A percentile compares a stretch with the other conserved stretches of the same genome.
Evolutionary conservation across 1,140 invertebrate genomes (phyloP).

Genomic region (Acyrthosiphon pisum): DNA sequence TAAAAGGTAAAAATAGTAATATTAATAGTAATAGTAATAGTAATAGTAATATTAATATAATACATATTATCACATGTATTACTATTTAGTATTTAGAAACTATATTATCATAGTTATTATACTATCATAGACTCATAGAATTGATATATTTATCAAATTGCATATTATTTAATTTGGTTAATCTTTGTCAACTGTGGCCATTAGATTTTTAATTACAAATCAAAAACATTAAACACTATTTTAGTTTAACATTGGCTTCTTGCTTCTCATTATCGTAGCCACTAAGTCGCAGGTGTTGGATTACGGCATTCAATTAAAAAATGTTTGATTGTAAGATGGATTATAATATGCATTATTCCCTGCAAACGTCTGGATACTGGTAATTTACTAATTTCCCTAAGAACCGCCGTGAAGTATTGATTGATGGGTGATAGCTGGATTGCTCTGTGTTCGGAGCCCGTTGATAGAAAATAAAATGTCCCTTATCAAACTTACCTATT

Average conservation of each 20-base stretch:
- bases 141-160: background rate
- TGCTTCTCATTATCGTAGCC: too few relatives aligned
- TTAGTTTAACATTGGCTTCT: background rate
- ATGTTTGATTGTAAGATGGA: background rate
- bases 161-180: too few relatives aligned
- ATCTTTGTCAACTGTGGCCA: background rate
- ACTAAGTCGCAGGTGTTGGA: too few relatives aligned
- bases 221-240: background rate
- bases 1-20: constrained; percentile 37
- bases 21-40: too few relatives aligned
- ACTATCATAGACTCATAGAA: background rate
- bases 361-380: too few relatives aligned
- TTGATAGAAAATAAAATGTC: background rate
- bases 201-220: background rate
- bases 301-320: background rate
- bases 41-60: too few relatives aligned
- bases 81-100: background rate
- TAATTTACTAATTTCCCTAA: too few relatives aligned
- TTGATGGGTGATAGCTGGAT: background rate
- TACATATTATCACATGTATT: background rate
- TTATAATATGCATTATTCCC: background rate
- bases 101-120: too few relatives aligned
- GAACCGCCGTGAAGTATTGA: background rate
- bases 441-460: background rate
- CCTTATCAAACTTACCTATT: background rate